A percentile compares a stretch with the other conserved stretches of the same genome.
Evolutionary conservation across 2,113 vertebrate genomes (phyloP).

Genomic region (Amia ocellicauda): DNA sequence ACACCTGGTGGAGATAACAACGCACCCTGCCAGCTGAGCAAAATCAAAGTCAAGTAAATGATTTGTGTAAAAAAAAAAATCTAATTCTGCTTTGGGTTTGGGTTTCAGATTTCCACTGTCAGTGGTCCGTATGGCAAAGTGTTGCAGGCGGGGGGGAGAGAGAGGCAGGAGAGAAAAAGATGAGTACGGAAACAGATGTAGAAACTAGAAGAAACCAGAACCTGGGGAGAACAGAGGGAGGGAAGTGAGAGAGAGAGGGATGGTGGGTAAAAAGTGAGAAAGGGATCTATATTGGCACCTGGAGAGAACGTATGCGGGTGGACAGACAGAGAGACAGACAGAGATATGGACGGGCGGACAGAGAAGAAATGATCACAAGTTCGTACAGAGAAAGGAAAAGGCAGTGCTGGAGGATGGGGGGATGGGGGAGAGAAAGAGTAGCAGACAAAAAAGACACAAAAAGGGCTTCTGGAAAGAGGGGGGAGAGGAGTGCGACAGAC

Average conservation of each 20-base stretch:
- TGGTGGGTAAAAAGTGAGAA: background rate
- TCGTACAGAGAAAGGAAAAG: background rate
- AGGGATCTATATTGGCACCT: background rate
- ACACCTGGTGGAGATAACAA: no score
- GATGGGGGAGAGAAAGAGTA: slow-evolving; percentile 13
- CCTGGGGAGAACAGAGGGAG: background rate
- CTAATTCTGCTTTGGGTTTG: no score
- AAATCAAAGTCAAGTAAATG: no score
- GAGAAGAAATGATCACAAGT: slow-evolving; percentile 23
- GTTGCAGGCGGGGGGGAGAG: no score
- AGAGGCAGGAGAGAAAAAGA: background rate
- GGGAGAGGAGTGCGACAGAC: background rate
- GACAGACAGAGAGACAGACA: slow-evolving; percentile 9
- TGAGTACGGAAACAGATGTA: background rate
- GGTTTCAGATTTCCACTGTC: no score
- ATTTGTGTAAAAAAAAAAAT: no score
- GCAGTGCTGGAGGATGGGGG: background rate
- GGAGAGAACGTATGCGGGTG: slow-evolving; percentile 15
- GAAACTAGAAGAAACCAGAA: background rate
- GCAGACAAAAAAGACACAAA: background rate
- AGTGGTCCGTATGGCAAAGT: no score
- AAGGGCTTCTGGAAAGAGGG: background rate
- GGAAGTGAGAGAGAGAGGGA: background rate
- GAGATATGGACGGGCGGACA: background rate
- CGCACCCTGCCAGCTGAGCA: no score